Conservation (phyloP, 2,888 invertebrate genomes). For the Drosophila affinis region DNA sequence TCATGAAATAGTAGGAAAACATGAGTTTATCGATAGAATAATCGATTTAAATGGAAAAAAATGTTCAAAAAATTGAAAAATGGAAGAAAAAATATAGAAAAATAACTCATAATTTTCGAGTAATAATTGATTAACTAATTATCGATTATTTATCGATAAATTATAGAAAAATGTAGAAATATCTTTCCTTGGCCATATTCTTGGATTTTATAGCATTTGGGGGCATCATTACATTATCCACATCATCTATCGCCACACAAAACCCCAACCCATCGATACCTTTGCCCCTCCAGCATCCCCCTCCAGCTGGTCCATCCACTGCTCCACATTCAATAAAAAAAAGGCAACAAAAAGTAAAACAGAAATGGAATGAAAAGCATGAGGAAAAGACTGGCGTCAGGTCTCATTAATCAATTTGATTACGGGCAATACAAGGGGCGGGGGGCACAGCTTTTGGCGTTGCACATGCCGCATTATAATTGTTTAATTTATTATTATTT, state of each 20-base stretch:
- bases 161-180: background rate
- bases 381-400: conserved; percentile 37
- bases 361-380: conserved; percentile 9
- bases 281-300: conserved; percentile 1
- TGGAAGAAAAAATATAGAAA: background rate
- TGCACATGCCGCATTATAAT: conserved; percentile 55
- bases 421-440: conserved; percentile 59
- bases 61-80: background rate
- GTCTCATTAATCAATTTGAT: conserved; percentile 77
- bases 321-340: conserved; percentile 34
- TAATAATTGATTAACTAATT: too few relatives aligned
- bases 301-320: conserved; percentile 4
- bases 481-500: conserved; percentile 78
- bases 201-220: too few relatives aligned
- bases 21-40: background rate
- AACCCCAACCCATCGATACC: background rate
- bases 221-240: background rate
- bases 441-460: conserved; percentile 46
- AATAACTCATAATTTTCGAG: background rate
- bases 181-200: too few relatives aligned
- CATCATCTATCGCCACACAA: background rate
- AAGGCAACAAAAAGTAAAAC: background rate
- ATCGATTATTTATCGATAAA: background rate
- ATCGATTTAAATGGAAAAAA: background rate
- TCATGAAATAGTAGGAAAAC: background rate